Evolutionary conservation across 2,888 invertebrate species (phyloP).

Genomic region (Dasysyrphus albostriatus): DNA sequence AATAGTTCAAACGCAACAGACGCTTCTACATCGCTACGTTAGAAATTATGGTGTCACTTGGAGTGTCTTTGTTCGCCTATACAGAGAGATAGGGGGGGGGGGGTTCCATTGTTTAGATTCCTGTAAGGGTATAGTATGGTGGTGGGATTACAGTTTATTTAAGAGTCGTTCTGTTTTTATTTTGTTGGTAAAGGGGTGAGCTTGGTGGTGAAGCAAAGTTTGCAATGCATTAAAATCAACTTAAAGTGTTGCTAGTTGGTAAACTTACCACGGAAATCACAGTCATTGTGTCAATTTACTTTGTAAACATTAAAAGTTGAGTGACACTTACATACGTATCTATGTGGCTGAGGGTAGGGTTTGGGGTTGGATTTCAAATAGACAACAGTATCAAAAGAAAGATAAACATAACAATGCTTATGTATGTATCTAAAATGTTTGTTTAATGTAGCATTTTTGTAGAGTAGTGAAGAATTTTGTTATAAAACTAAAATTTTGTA

Average conservation of each 20-base stretch:
- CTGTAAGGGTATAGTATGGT: background rate
- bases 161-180: slow-evolving; percentile 46
- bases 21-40: slow-evolving; percentile 43
- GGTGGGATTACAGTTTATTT: slow-evolving; percentile 71
- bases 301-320: slow-evolving; percentile 63
- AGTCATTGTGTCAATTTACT: slow-evolving; percentile 72
- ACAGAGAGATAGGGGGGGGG: background rate
- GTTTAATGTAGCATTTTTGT: background rate
- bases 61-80: slow-evolving; percentile 56
- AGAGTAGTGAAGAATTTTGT: background rate
- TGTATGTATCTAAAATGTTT: background rate
- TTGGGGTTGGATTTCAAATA: slow-evolving; percentile 5
- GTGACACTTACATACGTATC: slow-evolving; percentile 49
- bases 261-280: slow-evolving; percentile 70
- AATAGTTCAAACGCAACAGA: slow-evolving; percentile 70
- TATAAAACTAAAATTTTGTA: background rate
- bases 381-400: slow-evolving; percentile 1
- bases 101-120: background rate
- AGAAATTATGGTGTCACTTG: slow-evolving; percentile 56
- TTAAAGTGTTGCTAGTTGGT: slow-evolving; percentile 53
- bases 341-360: background rate
- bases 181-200: slow-evolving; percentile 27
- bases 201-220: slow-evolving; percentile 8
- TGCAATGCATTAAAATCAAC: slow-evolving; percentile 70
- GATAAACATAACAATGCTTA: background rate